phyloP scores from a whole-genome alignment of 2,888 invertebrate species.

The Morpho achilles region DNA sequence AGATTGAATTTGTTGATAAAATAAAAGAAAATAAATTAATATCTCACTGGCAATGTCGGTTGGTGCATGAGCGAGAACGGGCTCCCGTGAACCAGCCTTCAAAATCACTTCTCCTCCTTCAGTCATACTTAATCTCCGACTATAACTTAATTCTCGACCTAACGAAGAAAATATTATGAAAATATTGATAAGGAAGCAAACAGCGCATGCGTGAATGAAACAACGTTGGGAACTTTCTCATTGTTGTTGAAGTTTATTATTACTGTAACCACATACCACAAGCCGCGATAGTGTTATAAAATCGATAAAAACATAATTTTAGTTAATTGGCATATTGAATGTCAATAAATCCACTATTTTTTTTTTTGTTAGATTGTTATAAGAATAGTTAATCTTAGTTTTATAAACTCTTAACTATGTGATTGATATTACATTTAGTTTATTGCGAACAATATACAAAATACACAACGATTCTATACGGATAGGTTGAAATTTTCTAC shows the following conservation, averaged over 20 bases:
- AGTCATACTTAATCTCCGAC: constrained; percentile 66
- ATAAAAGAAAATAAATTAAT: no score
- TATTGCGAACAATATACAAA: no score
- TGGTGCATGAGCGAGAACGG: constrained; percentile 66
- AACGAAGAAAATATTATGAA: constrained; percentile 33
- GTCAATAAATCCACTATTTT: background rate
- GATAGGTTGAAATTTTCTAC: no score
- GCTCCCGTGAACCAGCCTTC: constrained; percentile 65
- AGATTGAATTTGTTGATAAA: no score
- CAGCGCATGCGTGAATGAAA: background rate
- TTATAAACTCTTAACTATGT: no score
- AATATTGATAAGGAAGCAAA: background rate
- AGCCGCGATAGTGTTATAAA: constrained; percentile 3
- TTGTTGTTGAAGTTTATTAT: constrained; percentile 7
- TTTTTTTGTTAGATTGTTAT: no score
- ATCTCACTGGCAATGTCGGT: constrained; percentile 68
- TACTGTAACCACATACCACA: constrained; percentile 1
- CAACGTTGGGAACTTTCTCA: constrained; percentile 11
- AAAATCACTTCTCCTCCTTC: constrained; percentile 68
- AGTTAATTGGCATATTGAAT: background rate
- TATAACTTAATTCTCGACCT: constrained; percentile 77
- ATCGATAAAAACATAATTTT: constrained; percentile 6
- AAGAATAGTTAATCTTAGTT: no score
- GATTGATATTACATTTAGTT: no score
- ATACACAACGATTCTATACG: no score